phyloP scores from a whole-genome alignment of 2,888 invertebrate genomes.

The Leptinotarsa rubiginosa region DNA sequence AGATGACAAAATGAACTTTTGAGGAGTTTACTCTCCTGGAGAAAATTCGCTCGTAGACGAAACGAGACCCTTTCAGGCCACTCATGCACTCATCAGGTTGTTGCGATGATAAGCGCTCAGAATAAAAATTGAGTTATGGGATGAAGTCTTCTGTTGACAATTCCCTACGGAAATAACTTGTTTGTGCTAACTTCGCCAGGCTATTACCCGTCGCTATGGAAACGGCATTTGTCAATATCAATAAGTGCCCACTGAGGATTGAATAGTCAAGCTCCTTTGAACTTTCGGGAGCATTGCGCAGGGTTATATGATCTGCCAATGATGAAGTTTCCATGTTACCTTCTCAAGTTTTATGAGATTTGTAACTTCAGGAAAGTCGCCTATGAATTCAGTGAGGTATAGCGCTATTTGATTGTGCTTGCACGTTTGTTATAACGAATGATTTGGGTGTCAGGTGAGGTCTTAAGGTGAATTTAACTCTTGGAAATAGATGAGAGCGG shows the following conservation, averaged over 20 bases:
- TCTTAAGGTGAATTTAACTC: too few relatives aligned
- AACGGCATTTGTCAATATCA: slow-evolving; percentile 63
- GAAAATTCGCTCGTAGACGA: slow-evolving; percentile 18
- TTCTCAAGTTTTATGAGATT: neutral
- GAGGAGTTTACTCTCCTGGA: slow-evolving; percentile 5
- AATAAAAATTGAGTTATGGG: slow-evolving; percentile 67
- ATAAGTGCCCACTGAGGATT: slow-evolving; percentile 55
- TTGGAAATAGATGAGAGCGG: too few relatives aligned
- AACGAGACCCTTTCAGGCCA: slow-evolving; percentile 11
- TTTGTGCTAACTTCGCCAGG: slow-evolving; percentile 64
- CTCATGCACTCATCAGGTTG: slow-evolving; percentile 57
- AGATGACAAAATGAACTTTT: slow-evolving; percentile 32
- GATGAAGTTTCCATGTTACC: slow-evolving; percentile 14
- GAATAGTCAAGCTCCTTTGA: slow-evolving; percentile 21
- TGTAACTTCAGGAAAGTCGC: neutral
- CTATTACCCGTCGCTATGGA: slow-evolving; percentile 60
- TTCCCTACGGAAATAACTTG: slow-evolving; percentile 66
- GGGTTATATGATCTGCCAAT: slow-evolving; percentile 7
- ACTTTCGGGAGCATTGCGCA: slow-evolving; percentile 17
- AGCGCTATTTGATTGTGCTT: too few relatives aligned
- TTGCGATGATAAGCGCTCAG: slow-evolving; percentile 57
- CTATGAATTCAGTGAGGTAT: too few relatives aligned
- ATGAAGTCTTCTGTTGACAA: slow-evolving; percentile 65
- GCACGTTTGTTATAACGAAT: too few relatives aligned
- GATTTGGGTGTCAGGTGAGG: too few relatives aligned